Evolutionary conservation across 2,797 vertebrate species (phyloP).

Genomic region (Taenioides sp.): DNA sequence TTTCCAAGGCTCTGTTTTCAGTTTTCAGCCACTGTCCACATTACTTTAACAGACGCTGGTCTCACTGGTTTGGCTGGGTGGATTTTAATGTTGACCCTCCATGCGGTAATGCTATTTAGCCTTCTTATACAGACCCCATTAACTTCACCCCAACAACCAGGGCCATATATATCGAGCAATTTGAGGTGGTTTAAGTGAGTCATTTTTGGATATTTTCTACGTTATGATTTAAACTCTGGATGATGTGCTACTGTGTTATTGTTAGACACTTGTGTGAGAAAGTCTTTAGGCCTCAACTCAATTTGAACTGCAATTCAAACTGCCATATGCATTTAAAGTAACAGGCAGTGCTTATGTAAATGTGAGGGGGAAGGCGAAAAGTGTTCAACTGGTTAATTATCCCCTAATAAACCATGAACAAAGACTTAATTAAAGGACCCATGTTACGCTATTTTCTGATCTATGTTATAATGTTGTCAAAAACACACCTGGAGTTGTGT

Average conservation of each 20-base stretch:
- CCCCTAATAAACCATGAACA: too few relatives aligned
- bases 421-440: too few relatives aligned
- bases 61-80: conserved; percentile 8
- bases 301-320: conserved; percentile 30
- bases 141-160: conserved; percentile 68
- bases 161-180: conserved; percentile 77
- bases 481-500: too few relatives aligned
- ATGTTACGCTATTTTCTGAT: too few relatives aligned
- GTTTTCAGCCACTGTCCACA: conserved; percentile 62
- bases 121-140: conserved; percentile 72
- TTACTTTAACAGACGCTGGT: conserved; percentile 76
- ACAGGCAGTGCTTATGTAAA: conserved; percentile 28
- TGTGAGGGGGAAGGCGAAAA: neutral
- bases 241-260: conserved; percentile 65
- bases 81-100: conserved; percentile 74
- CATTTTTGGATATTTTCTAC: conserved; percentile 66
- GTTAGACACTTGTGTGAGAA: conserved; percentile 68
- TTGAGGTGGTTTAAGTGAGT: conserved; percentile 66
- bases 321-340: conserved; percentile 13
- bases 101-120: conserved; percentile 74
- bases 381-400: neutral
- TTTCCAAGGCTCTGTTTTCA: conserved; percentile 48
- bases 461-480: too few relatives aligned
- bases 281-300: conserved; percentile 41
- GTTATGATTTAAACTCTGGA: conserved; percentile 57